Evolutionary conservation across 2,797 vertebrate species (phyloP), one percentile per base, ranked within the genome.

Genomic region (Sarcoramphus papa): DNA sequence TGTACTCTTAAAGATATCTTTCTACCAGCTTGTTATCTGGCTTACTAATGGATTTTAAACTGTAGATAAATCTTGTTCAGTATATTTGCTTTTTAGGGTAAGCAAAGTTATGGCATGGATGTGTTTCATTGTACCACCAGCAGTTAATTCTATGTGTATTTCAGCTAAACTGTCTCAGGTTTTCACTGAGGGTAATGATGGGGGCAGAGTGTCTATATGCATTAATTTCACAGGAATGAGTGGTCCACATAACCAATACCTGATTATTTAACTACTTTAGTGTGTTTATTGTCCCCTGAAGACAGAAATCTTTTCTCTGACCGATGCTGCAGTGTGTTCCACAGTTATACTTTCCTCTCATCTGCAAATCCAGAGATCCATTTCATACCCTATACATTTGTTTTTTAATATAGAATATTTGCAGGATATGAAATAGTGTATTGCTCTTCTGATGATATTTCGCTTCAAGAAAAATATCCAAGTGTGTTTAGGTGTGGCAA

Each of bases 131-230:
- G 35, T 40, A 47, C 12, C 28, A 54, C 27, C 12, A 53, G 31
- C 51, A 45, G 20, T 68, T 91, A 84, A 78, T 85, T 87, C 37
- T 48, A 1, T 23, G 3, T 64, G 8, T 62, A 17, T 53, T 68
- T 81, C 73, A 79, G 22, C 41, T 73, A 21, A 85, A 51, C 9
- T 30, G 3, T 33, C 31, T 40, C 12, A 22, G 47, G 13, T 51
- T 87, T 75, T 76, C 47, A 59, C 50, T 41, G 21, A 70, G 33
- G n/a, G 14, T 51, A 56, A 5, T 63, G 27, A 17, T 56, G 8
- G 7, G 24, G 9, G 2, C 35, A 33, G 5, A 1, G 1, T 47
- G 8, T 41, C 16, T 75, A 0, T 25, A 27, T 76, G 15, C 24
- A 48, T 43, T 80, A 33, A 79, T 79, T 88, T 80, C 47, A 28